Conservation (phyloP, 2,797 vertebrate genomes). For the Hyperoplus lanceolatus region DNA sequence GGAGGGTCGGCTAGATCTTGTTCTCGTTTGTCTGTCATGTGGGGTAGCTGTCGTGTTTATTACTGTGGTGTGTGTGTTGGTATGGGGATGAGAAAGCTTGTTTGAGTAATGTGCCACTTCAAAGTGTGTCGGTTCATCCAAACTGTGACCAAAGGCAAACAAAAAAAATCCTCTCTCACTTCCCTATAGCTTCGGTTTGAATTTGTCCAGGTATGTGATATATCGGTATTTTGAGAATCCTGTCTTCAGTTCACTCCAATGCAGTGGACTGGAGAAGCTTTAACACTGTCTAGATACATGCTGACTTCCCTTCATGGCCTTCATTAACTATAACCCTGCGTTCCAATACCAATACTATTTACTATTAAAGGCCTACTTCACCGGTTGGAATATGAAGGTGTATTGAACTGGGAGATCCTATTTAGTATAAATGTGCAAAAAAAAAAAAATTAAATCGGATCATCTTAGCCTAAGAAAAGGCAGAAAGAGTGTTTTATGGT, state of each 20-base stretch:
- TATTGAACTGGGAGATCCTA: too few relatives aligned
- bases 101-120: conserved; percentile 4
- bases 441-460: too few relatives aligned
- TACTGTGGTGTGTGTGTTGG: conserved; percentile 24
- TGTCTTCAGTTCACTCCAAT: neutral
- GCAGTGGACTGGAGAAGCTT: neutral
- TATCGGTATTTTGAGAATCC: neutral
- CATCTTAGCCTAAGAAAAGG: too few relatives aligned
- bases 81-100: neutral
- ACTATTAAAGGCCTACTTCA: too few relatives aligned
- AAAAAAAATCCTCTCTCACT: conserved; percentile 7
- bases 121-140: conserved; percentile 13
- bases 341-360: too few relatives aligned
- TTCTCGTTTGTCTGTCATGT: conserved; percentile 53
- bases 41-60: conserved; percentile 36
- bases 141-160: neutral
- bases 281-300: too few relatives aligned
- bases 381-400: too few relatives aligned
- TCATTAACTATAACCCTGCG: too few relatives aligned
- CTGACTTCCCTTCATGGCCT: too few relatives aligned
- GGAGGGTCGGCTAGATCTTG: conserved; percentile 51
- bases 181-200: neutral
- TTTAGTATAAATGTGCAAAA: too few relatives aligned
- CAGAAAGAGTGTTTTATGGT: too few relatives aligned
- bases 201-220: neutral